A percentile compares a stretch with the other conserved stretches of the same genome.
These are phyloP conservation scores for Zonotrichia leucophrys DNA, from an alignment of 2,113 vertebrate species.

Conservation along the genomic window DNA sequence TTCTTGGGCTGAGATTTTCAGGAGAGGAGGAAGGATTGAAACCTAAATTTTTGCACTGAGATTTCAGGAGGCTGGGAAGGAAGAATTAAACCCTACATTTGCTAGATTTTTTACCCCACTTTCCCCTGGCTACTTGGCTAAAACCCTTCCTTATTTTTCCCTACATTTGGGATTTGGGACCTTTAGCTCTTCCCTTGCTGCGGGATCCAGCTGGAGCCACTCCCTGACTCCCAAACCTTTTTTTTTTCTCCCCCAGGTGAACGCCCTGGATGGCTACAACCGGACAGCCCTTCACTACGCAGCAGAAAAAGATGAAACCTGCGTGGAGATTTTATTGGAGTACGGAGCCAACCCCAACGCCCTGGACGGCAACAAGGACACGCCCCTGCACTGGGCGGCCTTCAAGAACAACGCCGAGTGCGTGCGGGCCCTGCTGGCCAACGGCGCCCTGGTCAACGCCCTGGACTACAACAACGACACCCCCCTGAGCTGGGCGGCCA, in stretches of 20 bases:
- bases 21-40: neutral
- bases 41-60: neutral
- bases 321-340: conserved; percentile 92
- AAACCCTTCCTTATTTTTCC: neutral
- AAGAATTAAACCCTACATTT: neutral
- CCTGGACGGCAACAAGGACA: conserved; percentile 93
- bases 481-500: conserved; percentile 95
- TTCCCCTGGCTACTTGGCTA: neutral
- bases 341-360: conserved; percentile 90
- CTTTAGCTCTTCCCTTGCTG: neutral
- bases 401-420: conserved; percentile 95
- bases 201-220: accelerated
- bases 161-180: no score
- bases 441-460: conserved; percentile 85
- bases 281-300: conserved; percentile 95
- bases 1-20: neutral
- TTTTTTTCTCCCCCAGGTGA: conserved; percentile 76
- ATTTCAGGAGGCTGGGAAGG: neutral
- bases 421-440: conserved; percentile 87
- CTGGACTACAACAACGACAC: conserved; percentile 95
- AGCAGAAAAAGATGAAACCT: conserved; percentile 92
- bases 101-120: neutral
- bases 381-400: conserved; percentile 94
- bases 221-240: neutral
- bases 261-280: conserved; percentile 95